Conservation (phyloP, 2,888 invertebrate species). For the Melinaea menophilus region DNA sequence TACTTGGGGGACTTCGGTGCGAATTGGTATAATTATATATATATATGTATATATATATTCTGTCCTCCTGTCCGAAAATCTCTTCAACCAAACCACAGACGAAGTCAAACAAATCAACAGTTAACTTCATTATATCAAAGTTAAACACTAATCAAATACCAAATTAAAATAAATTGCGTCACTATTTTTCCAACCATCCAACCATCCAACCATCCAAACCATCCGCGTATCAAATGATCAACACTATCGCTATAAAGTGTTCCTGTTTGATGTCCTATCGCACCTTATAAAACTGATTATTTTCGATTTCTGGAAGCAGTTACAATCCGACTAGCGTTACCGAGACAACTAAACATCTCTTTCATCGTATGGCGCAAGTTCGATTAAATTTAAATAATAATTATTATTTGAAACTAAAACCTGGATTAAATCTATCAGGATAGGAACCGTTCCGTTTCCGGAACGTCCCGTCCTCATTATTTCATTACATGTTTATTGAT, state of each 20-base stretch:
- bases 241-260: constrained; percentile 24
- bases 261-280: constrained; percentile 61
- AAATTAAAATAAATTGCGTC: no score
- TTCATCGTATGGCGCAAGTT: constrained; percentile 48
- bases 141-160: no score
- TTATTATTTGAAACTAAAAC: no score
- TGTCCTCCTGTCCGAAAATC: no score
- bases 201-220: neutral
- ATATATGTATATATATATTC: no score
- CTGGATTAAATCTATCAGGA: neutral
- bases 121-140: no score
- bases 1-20: no score
- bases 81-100: no score
- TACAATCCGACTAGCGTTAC: constrained; percentile 64
- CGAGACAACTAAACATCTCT: constrained; percentile 55
- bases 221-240: neutral
- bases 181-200: neutral
- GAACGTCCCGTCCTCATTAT: no score
- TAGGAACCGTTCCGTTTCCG: neutral
- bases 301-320: constrained; percentile 61
- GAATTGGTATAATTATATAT: no score
- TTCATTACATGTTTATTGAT: no score
- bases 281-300: constrained; percentile 63
- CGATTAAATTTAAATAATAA: constrained; percentile 5
- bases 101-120: no score